Evolutionary conservation across 2,113 vertebrate genomes (phyloP).

Genomic region (Eolophus roseicapilla): DNA sequence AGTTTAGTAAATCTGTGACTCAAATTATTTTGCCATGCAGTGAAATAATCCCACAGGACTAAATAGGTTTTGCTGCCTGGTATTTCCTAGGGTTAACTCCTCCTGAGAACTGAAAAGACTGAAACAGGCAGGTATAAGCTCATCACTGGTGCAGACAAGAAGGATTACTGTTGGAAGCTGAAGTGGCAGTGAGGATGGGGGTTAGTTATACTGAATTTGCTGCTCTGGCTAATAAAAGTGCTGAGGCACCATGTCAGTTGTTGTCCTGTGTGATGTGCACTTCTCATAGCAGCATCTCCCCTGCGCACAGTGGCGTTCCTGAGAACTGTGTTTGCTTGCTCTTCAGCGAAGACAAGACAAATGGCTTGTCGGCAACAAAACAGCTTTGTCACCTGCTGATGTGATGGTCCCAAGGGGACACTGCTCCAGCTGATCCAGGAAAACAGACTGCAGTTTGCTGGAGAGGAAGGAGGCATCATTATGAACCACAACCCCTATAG

Average conservation of each 20-base stretch:
- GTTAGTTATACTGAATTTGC: not conserved
- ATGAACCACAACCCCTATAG: rapidly evolving
- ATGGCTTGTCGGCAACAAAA: not conserved
- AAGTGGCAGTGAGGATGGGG: not conserved
- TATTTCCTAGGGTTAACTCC: not conserved
- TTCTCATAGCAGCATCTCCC: not conserved
- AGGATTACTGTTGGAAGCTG: not conserved
- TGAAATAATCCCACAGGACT: not conserved
- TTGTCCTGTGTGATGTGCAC: not conserved
- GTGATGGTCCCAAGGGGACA: rapidly evolving
- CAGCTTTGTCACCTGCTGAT: not conserved
- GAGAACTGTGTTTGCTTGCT: not conserved
- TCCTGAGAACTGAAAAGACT: rapidly evolving
- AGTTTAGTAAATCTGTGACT: not conserved
- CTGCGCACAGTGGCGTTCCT: not conserved
- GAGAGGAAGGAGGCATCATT: not conserved
- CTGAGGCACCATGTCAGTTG: not conserved
- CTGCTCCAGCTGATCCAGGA: not conserved
- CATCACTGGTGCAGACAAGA: not conserved
- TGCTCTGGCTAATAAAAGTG: not conserved
- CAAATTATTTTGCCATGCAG: not conserved
- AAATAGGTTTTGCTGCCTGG: not conserved
- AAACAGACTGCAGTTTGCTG: not conserved
- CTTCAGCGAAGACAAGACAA: not conserved
- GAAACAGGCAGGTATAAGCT: not conserved